Evolutionary conservation across 1,140 invertebrate species (phyloP), one percentile per base, ranked within the genome.

Genomic region (Rhyzopertha dominica): DNA sequence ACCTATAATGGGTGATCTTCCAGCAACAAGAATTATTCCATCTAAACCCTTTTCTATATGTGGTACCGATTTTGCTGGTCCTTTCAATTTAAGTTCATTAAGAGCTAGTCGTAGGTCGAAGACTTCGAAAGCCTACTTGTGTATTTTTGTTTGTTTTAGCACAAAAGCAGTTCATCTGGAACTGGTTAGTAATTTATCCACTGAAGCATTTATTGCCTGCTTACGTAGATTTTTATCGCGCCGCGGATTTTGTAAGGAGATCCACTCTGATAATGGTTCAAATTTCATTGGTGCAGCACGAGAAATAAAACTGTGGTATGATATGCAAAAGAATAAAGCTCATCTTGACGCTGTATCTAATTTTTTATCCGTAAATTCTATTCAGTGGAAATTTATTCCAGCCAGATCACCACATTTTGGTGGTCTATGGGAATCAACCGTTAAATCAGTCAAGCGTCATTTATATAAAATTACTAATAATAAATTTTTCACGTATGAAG

Each of bases 121-220:
- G 29, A 18, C 12, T 8, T 32, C 43, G 25, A 54, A 45, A 31
- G 54, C 53, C 24, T 55, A 31, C 60, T 58, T 51, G 18, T 51
- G 19, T 47, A 5, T 65, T 30, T 63, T 61, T 46, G 29, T 62
- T 19, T 65, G 56, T 46, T 43, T 65, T 31, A 20, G 32, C 13
- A 54, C 41, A 9, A 59, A 59, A 29, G 59, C 58, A 19, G 47
- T 66, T 7, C 61, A 68, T 48, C 37, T 70, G 28, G 68, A 71
- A 35, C 30, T 63, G 5, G 49, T 51, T 8, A 23, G 36, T 13
- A 52, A 54, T 24, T 23, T 55, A 13, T 43, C 40, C 9, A 44
- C 36, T 4, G 36, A 42, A 18, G 44, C 44, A 8, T 63, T 65
- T 42, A 9, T 65, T 1, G 30, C 50, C 24, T 43, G 52, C 14